Percentiles rank a stretch among this genome's conserved stretches.
These are phyloP conservation scores for Reticulitermes lucifugus DNA, from an alignment of 2,888 invertebrate species.

Conservation along the genomic window DNA sequence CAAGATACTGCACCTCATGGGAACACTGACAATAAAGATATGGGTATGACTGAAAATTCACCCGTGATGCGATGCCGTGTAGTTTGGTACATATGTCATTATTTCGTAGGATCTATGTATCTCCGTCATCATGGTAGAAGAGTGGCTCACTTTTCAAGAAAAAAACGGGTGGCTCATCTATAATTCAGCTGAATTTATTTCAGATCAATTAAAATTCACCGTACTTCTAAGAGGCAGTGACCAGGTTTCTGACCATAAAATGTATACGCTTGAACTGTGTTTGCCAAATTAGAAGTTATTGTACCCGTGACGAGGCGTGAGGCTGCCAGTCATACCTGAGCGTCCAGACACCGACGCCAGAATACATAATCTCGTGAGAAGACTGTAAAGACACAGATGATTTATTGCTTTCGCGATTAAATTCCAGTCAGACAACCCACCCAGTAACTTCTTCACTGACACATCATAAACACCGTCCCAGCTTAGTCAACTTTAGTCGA, in stretches of 20 bases:
- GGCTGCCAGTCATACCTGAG: not conserved
- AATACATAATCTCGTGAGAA: slow-evolving; percentile 10
- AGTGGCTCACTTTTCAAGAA: too few relatives aligned
- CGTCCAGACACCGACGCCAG: not conserved
- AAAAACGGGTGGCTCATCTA: too few relatives aligned
- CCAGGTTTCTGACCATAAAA: not conserved
- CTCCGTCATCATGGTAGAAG: too few relatives aligned
- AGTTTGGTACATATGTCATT: too few relatives aligned
- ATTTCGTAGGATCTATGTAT: too few relatives aligned
- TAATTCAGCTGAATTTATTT: too few relatives aligned
- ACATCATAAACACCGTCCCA: not conserved
- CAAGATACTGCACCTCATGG: too few relatives aligned
- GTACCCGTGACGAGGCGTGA: not conserved
- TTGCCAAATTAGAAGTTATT: not conserved
- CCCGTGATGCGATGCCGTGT: too few relatives aligned
- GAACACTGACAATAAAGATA: too few relatives aligned
- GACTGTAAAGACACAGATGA: not conserved
- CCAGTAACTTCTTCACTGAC: not conserved
- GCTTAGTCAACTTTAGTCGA: not conserved
- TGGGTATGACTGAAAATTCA: too few relatives aligned
- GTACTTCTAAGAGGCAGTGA: too few relatives aligned
- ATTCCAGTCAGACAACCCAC: not conserved
- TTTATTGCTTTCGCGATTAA: not conserved
- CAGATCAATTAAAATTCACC: too few relatives aligned
- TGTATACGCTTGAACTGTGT: not conserved